Percentiles rank a stretch among this genome's conserved stretches.
Conservation (phyloP, 2,888 invertebrate genomes). For the Ochropleura plecta region DNA sequence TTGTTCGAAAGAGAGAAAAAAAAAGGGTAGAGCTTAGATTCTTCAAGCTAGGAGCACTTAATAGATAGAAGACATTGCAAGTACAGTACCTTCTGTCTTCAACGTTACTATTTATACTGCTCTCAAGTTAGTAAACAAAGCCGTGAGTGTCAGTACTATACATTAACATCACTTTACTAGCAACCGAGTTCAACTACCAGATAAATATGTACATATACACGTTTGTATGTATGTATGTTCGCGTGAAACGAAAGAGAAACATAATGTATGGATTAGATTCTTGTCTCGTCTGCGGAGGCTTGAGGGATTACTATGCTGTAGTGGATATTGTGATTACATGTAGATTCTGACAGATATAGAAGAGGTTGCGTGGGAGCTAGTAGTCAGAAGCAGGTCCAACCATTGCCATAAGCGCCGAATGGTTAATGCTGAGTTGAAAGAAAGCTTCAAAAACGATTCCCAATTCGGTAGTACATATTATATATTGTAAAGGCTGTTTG, state of each 20-base stretch:
- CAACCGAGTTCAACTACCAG: conserved; percentile 52
- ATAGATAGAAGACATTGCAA: conserved; percentile 12
- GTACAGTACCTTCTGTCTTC: conserved; percentile 8
- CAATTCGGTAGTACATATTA: no score
- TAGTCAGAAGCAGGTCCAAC: not conserved
- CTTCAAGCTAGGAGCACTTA: not conserved
- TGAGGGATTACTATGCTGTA: not conserved
- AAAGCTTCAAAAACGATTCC: no score
- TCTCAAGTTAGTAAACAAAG: conserved; percentile 47
- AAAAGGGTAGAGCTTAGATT: not conserved
- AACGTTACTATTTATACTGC: conserved; percentile 28
- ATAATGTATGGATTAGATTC: conserved; percentile 44
- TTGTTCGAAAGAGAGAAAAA: no score
- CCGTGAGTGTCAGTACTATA: conserved; percentile 17
- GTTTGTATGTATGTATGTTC: conserved; percentile 27
- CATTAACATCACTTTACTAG: conserved; percentile 51
- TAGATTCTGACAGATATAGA: not conserved
- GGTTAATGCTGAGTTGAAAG: no score
- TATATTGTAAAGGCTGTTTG: no score
- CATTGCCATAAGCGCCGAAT: no score
- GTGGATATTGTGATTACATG: conserved; percentile 7
- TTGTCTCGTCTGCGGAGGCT: conserved; percentile 25
- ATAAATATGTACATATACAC: conserved; percentile 49
- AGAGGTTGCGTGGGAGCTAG: not conserved
- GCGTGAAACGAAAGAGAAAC: conserved; percentile 60